Evolutionary conservation across 2,797 vertebrate species (phyloP).

Genomic region (Brachyalestes nurse): DNA sequence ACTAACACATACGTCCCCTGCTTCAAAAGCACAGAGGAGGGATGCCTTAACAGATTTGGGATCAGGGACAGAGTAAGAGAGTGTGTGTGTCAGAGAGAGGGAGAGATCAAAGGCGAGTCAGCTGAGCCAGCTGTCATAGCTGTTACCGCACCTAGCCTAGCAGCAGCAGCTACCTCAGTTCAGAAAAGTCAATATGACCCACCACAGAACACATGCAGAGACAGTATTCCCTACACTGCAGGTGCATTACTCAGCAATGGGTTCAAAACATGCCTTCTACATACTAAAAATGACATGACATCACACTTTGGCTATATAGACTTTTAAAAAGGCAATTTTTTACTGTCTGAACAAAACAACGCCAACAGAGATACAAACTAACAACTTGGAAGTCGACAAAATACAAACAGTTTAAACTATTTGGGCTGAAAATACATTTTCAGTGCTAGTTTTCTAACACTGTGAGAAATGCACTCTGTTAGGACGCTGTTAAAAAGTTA

Average conservation of each 20-base stretch:
- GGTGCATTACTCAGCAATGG: neutral
- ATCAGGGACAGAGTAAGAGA: conserved; percentile 3
- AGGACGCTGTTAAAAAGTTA: no score
- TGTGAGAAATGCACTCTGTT: no score
- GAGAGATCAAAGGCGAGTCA: conserved; percentile 63
- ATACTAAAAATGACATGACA: neutral
- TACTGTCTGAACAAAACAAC: no score
- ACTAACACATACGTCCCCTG: conserved; percentile 45
- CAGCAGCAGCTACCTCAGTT: neutral
- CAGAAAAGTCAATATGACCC: neutral
- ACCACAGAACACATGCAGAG: neutral
- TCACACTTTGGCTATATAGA: no score
- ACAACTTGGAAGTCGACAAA: no score
- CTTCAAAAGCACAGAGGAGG: conserved; percentile 58
- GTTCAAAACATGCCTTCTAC: neutral
- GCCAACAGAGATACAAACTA: no score
- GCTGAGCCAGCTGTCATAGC: conserved; percentile 57
- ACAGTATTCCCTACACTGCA: neutral
- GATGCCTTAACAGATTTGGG: conserved; percentile 53
- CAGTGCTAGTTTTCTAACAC: no score
- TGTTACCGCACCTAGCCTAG: conserved; percentile 3
- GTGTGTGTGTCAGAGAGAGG: conserved; percentile 47
- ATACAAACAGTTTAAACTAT: no score
- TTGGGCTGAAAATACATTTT: no score
- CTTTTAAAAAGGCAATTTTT: no score